Percentiles rank a stretch among this genome's conserved stretches.
Evolutionary conservation across 2,797 vertebrate genomes (phyloP).

Genomic region (Hippopotamyrus pictus): DNA sequence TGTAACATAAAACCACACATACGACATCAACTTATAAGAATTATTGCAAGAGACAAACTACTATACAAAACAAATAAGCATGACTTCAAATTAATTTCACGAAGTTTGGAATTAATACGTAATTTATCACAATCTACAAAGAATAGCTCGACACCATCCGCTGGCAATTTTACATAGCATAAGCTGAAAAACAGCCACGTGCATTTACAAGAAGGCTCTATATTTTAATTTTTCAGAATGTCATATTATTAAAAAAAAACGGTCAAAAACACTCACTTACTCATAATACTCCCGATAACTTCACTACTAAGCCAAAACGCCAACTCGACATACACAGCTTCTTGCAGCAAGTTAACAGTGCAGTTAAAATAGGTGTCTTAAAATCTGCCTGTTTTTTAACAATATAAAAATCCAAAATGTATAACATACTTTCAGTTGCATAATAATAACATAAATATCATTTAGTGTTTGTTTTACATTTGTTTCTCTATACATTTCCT

Average conservation of each 20-base stretch:
- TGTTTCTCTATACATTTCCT: background rate
- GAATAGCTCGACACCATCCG: background rate
- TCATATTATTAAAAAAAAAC: background rate
- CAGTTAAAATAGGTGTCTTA: slow-evolving; percentile 16
- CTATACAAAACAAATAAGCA: background rate
- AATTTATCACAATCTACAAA: background rate
- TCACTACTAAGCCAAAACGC: slow-evolving; percentile 54
- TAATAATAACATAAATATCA: background rate
- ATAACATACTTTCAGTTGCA: background rate
- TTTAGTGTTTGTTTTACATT: background rate
- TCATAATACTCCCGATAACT: background rate
- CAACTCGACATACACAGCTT: slow-evolving; percentile 62
- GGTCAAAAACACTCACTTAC: background rate
- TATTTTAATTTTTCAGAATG: background rate
- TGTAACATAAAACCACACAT: background rate
- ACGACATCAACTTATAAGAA: background rate
- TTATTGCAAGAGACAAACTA: background rate
- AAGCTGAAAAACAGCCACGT: background rate
- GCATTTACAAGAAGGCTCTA: background rate
- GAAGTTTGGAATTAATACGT: background rate
- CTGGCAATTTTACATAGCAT: background rate
- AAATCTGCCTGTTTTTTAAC: slow-evolving; percentile 39
- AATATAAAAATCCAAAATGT: background rate
- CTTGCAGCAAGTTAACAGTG: background rate
- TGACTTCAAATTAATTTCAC: background rate